A percentile compares a stretch with the other conserved stretches of the same genome.
Conservation (phyloP, 2,797 vertebrate species). For the Catharus ustulatus region DNA sequence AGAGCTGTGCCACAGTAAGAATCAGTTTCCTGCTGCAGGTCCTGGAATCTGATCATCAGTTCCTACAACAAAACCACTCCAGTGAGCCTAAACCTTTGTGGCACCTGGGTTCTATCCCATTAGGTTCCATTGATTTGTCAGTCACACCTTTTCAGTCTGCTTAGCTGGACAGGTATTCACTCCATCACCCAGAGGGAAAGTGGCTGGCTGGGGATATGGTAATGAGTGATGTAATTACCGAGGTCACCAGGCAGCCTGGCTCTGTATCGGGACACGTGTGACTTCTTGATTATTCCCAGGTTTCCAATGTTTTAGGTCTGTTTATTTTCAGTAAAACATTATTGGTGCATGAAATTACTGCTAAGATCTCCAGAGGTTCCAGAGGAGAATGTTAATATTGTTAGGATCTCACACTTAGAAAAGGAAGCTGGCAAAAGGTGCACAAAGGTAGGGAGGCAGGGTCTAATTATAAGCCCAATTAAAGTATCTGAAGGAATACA, state of each 20-base stretch:
- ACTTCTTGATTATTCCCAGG: conserved; percentile 27
- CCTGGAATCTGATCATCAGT: background rate
- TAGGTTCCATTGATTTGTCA: conserved; percentile 13
- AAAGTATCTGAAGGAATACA: conserved; percentile 35
- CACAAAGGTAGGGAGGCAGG: background rate
- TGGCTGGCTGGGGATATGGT: background rate
- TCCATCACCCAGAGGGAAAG: background rate
- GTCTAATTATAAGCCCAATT: conserved; percentile 31
- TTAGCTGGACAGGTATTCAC: background rate
- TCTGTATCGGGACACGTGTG: background rate
- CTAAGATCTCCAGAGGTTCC: conserved; percentile 25
- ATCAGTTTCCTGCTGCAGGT: background rate
- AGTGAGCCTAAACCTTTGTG: background rate
- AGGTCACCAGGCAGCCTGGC: conserved; percentile 9
- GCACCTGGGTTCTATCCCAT: background rate
- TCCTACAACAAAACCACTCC: background rate
- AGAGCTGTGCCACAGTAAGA: background rate
- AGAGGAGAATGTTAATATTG: conserved; percentile 43
- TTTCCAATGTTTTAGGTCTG: conserved; percentile 29
- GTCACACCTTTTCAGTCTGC: conserved; percentile 11
- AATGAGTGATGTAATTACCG: conserved; percentile 15
- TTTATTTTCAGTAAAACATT: conserved; percentile 48
- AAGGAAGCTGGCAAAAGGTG: conserved; percentile 7
- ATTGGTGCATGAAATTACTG: conserved; percentile 44
- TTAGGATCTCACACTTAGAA: background rate